Evolutionary conservation across 2,797 vertebrate species (phyloP).

Genomic region (Ptychadena robeensis): DNA sequence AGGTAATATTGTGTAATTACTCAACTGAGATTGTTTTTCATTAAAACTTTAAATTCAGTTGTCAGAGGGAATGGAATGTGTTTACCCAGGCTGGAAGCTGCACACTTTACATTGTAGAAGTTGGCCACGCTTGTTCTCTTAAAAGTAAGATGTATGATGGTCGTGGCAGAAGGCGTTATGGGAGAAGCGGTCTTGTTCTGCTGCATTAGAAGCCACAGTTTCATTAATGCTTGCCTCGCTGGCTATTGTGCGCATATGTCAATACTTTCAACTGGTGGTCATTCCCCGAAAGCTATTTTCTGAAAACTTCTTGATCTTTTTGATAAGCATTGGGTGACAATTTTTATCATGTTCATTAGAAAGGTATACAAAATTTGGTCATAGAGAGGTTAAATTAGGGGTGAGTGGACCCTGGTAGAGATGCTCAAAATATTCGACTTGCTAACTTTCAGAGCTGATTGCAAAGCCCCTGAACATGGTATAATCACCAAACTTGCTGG

Average conservation of each 20-base stretch:
- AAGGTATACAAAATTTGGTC: no score
- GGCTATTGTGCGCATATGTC: background rate
- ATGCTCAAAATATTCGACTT: no score
- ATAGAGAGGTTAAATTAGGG: no score
- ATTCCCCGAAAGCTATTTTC: background rate
- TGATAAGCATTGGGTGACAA: no score
- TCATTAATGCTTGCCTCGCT: background rate
- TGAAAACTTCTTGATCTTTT: no score
- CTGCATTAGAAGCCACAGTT: slow-evolving; percentile 19
- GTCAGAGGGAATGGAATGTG: slow-evolving; percentile 63
- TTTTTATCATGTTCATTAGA: no score
- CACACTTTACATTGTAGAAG: slow-evolving; percentile 19
- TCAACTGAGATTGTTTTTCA: slow-evolving; percentile 55
- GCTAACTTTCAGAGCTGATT: no score
- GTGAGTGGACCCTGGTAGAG: no score
- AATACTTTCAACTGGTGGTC: background rate
- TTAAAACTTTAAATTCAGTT: slow-evolving; percentile 63
- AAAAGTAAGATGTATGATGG: slow-evolving; percentile 49
- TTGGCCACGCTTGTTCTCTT: slow-evolving; percentile 42
- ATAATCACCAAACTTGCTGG: no score
- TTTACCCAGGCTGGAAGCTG: slow-evolving; percentile 46
- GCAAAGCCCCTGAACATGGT: no score
- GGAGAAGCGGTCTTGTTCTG: slow-evolving; percentile 4
- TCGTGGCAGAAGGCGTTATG: slow-evolving; percentile 24
- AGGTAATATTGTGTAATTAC: slow-evolving; percentile 67